Conservation (phyloP, 1,140 invertebrate species). For the Drosophila littoralis region DNA sequence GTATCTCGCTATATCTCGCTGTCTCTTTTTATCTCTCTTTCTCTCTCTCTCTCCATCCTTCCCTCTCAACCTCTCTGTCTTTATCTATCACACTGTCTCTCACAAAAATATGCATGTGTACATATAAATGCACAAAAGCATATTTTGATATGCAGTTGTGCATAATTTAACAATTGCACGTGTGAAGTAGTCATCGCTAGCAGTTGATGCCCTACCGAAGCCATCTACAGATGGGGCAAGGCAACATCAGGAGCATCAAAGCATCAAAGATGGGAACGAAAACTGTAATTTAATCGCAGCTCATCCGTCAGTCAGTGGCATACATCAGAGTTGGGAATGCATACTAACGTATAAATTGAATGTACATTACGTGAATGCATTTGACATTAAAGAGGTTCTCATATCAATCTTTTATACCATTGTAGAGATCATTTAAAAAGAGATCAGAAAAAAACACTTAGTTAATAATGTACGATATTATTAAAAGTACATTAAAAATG, state of each 20-base stretch:
- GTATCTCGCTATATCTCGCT: no score
- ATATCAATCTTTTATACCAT: no score
- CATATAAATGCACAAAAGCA: conserved; percentile 21
- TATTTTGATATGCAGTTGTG: conserved; percentile 45
- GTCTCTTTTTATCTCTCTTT: no score
- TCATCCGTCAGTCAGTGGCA: background rate
- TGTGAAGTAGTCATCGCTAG: conserved; percentile 56
- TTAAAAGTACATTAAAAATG: no score
- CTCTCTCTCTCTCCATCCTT: background rate
- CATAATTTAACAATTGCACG: conserved; percentile 67
- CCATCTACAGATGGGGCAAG: conserved; percentile 35
- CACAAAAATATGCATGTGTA: background rate
- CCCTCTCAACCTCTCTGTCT: background rate
- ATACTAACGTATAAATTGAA: no score
- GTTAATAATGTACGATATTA: no score
- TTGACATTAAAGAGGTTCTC: no score
- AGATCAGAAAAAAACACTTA: no score
- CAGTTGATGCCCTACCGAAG: conserved; percentile 9
- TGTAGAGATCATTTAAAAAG: no score
- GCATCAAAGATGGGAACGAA: background rate
- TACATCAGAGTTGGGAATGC: no score
- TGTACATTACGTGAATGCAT: no score
- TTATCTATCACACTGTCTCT: background rate
- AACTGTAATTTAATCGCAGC: background rate
- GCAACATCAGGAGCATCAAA: conserved; percentile 9